Evolutionary conservation across 53 echinoderm and acorn worm species (phyloP), one percentile per base, ranked within the genome.

Genomic region (Holothuria leucospilota): DNA sequence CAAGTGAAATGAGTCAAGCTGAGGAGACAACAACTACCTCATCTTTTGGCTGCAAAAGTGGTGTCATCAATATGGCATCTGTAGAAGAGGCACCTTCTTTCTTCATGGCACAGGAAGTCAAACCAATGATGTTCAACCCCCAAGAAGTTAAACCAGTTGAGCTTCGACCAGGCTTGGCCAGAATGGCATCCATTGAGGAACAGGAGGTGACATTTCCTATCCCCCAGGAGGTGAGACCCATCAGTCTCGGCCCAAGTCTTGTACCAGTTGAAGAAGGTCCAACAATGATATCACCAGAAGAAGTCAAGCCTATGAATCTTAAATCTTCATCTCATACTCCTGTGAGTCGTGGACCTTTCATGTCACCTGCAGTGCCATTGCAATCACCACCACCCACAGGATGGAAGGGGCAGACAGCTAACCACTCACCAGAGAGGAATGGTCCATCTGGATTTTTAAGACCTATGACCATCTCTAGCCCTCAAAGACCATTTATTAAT

Each of bases 401-500:
- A 20, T 83, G 60, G 80, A 51, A 53, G 62, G 80, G 80, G 26
- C 80, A 80, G 38, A 80, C 25, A 38, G 14, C 63, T 25, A 83
- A 83, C 29, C 84, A 83, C 63, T 83, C 84, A 40, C 68, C 84
- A 5, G 84, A 83, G 84, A 83, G 68, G 42, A 83, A 83, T 46
- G 65, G 65, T 42, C 65, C 84, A 13, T 67, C 84, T 20, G 84
- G 84, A 23, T 83, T 83, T 46, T 25, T 83, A 41, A 83, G 84
- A 83, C 68, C 68, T 5, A 83, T 64, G n/a, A 64, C 84, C 20
- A 67, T 83, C 66, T 83, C 84, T n/a, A 67, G 65, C 28, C 51
- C 84, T 51, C 66, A 64, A 39, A 41, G 67, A 28, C 84, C 84
- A 20, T 83, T 83, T 46, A 83, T 49, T 20, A 66, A 67, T 66